Base-by-base conservation (phyloP, 1,140 invertebrate species). In the Drosophila auraria region DNA sequence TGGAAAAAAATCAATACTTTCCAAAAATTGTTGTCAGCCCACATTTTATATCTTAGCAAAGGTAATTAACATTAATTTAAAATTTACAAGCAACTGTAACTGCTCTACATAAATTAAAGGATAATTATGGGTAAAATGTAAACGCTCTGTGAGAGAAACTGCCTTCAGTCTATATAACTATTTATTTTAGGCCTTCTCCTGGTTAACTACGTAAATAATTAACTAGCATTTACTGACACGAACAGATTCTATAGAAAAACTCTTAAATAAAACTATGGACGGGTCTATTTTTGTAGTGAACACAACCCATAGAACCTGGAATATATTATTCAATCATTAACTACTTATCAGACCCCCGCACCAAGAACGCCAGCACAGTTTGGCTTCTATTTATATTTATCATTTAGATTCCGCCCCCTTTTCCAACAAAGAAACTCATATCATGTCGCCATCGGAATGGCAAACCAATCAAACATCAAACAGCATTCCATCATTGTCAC, bases 401-500 rank as follows among this genome's bases (percentile, higher is more conserved):
- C 68, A 73, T 73, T 73, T 72, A 33, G 72, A 72, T 72, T 51
- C 54, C 68, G 25, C 36, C 66, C 69, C 20, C 45, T 20, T 27
- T 33, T 25, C n/a, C 25, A 38, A n/a, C 64, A 44, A 75, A 25
- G 47, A 61, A 64, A 57, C 72, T 56, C 23, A 56, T 61, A 66
- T 75, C 59, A 70, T 82, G 76, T 87, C 75, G 70, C 73, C 81
- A 78, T 83, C 84, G 76, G 61, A 80, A 59, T 49, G 77, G 77
- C 71, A 79, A 76, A 87, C 76, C 81, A 79, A 89, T 90, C 73
- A 84, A 75, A 83, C 25, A 66, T 68, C 71, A 78, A 82, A 69
- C 59, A 78, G 57, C 63, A 70, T 84, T 90, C 86, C 83, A 90
- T 89, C 84, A 89, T 84, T 89, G 86, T 89, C 86, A 75, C 66